Percentiles rank a stretch among this genome's conserved stretches.
These are phyloP conservation scores for Catocala sponsa DNA, from an alignment of 2,888 invertebrate species.

Conservation along the genomic window DNA sequence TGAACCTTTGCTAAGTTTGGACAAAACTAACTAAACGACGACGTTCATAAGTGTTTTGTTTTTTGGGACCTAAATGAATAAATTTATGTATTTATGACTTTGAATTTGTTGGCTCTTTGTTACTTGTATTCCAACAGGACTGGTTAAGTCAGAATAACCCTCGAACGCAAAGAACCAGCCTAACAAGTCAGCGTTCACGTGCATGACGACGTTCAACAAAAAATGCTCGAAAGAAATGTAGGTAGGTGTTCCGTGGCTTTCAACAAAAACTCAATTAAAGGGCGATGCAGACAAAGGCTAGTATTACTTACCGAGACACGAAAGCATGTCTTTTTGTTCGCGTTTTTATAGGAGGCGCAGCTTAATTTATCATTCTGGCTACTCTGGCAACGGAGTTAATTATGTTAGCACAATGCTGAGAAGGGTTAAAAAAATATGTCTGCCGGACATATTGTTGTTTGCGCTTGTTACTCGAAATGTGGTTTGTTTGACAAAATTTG, in stretches of 20 bases:
- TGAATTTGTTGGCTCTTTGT: too few species aligned
- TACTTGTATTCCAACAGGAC: too few species aligned
- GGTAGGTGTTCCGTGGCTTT: not conserved
- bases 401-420: slow-evolving; percentile 44
- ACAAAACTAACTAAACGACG: too few species aligned
- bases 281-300: slow-evolving; percentile 29
- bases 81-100: too few species aligned
- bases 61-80: too few species aligned
- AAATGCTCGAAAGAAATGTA: too few species aligned
- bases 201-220: too few species aligned
- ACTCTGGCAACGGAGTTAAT: slow-evolving; percentile 37
- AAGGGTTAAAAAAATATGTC: slow-evolving; percentile 44
- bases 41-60: too few species aligned
- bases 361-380: slow-evolving; percentile 44
- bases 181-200: too few species aligned
- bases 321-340: slow-evolving; percentile 34
- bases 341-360: slow-evolving; percentile 29
- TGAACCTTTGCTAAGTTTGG: too few species aligned
- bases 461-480: slow-evolving; percentile 19
- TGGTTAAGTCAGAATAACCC: too few species aligned
- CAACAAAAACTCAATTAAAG: slow-evolving; percentile 49
- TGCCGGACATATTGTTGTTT: slow-evolving; percentile 38
- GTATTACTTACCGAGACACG: slow-evolving; percentile 37
- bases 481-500: slow-evolving; percentile 12
- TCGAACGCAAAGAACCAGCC: too few species aligned